phyloP scores from a whole-genome alignment of 1,140 invertebrate species.

The Centruroides sculpturatus region DNA sequence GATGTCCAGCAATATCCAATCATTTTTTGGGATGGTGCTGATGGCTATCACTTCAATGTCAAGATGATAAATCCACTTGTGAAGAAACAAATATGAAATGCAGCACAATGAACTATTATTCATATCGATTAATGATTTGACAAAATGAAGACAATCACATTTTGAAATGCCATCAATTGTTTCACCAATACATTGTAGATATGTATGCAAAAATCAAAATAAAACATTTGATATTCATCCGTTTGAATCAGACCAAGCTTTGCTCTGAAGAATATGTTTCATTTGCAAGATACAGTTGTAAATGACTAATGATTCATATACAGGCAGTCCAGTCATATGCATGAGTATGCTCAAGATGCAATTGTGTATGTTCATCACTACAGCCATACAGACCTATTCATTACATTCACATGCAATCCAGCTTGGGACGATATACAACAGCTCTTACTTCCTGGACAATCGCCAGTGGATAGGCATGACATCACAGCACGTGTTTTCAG shows the following conservation, averaged over 20 bases:
- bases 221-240: constrained; percentile 6
- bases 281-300: constrained; percentile 5
- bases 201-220: constrained; percentile 10
- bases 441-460: constrained; percentile 22
- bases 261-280: constrained; percentile 10
- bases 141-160: constrained; percentile 13
- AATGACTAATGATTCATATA: constrained; percentile 9
- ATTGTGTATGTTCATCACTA: constrained; percentile 23
- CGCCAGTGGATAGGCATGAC: constrained; percentile 24
- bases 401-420: constrained; percentile 35
- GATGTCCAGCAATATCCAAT: constrained; percentile 33
- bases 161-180: constrained; percentile 17
- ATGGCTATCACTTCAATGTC: constrained; percentile 15
- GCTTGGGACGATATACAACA: constrained; percentile 32
- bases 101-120: constrained; percentile 2
- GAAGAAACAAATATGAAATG: not conserved
- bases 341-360: constrained; percentile 20
- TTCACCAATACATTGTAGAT: constrained; percentile 5
- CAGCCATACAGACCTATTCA: constrained; percentile 29
- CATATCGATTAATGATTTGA: constrained; percentile 25
- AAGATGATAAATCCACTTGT: constrained; percentile 17
- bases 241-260: constrained; percentile 11
- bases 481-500: constrained; percentile 29
- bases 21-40: not conserved
- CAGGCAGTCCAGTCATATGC: constrained; percentile 10